Evolutionary conservation across 2,113 vertebrate species (phyloP), one percentile per base, ranked within the genome.

Genomic region (Scophthalmus maximus): DNA sequence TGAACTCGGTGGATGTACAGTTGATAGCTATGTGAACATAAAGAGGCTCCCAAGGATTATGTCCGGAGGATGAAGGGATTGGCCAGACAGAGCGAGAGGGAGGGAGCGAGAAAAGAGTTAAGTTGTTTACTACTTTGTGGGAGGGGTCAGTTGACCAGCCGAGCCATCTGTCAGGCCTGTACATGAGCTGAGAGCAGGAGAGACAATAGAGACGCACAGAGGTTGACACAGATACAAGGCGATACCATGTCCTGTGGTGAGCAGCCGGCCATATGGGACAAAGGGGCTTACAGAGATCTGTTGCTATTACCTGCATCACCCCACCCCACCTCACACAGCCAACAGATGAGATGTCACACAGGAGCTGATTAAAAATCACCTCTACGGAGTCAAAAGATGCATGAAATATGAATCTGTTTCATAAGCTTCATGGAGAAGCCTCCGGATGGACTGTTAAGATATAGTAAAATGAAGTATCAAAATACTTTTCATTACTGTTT

Each of bases 91-190:
- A 65, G 26, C 3, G 5, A 64, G 64, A 69, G 40, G 69, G 64
- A 82, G 73, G 36, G 62, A 53, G 80, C 23, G 44, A 30, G 30
- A 30, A 70, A 68, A 65, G 78, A 51, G 77, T 68, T 85, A 76
- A 86, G 87, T 83, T 89, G 89, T 90, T 90, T 90, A 88, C 81
- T 76, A 53, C 62, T 82, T 86, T 55, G 44, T 82, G 78, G 86
- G 83, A 63, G 76, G 79, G 78, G 83, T 73, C 47, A 61, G 78
- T 63, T 42, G 29, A 72, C 50, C 62, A 68, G 68, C 71, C 49
- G 14, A 22, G 76, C 89, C 91, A 92, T 91, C 91, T 92, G 89
- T 73, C 73, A 30, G 26, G 36, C 53, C 61, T 52, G 52, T 55
- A n/a, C 47, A 36, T 34, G 59, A 78, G 52, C 78, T 78, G 55